Evolutionary conservation across 1,140 invertebrate species (phyloP).

Genomic region (Diorhabda sublineata): DNA sequence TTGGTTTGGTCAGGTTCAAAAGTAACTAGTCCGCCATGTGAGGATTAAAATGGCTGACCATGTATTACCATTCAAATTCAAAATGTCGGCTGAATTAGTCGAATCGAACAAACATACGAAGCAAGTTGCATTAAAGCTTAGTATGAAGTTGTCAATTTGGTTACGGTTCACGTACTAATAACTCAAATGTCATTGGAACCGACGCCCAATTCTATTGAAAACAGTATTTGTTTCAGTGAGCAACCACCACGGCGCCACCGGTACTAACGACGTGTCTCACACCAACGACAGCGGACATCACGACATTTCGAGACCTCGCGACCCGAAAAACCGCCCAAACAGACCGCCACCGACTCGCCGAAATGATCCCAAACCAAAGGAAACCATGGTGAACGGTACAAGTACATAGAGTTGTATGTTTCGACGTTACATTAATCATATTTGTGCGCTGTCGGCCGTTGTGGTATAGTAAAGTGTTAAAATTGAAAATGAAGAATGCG

Average conservation of each 20-base stretch:
- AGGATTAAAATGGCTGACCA: too few species aligned
- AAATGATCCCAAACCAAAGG: constrained; percentile 52
- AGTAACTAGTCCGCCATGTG: too few species aligned
- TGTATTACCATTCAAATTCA: too few species aligned
- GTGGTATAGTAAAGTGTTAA: neutral
- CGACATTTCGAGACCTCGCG: constrained; percentile 44
- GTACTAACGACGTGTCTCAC: constrained; percentile 22
- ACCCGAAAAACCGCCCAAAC: constrained; percentile 48
- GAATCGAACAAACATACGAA: too few species aligned
- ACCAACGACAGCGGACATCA: constrained; percentile 27
- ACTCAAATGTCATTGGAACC: too few species aligned
- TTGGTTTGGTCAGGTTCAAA: too few species aligned
- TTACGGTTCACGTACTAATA: too few species aligned
- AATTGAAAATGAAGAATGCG: too few species aligned
- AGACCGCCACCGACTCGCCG: constrained; percentile 48
- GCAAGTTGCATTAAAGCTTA: too few species aligned
- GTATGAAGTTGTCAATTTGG: too few species aligned
- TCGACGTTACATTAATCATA: constrained; percentile 9
- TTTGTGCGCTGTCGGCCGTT: constrained; percentile 22
- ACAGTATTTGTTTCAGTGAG: constrained; percentile 27
- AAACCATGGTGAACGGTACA: constrained; percentile 59
- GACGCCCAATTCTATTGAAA: neutral
- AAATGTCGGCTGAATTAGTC: too few species aligned
- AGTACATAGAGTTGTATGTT: constrained; percentile 35
- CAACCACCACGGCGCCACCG: constrained; percentile 25